Evolutionary conservation across 92 coral and sea anemone genomes (phyloP), one percentile per base, ranked within the genome.

Genomic region (Palythoa grandiflora): DNA sequence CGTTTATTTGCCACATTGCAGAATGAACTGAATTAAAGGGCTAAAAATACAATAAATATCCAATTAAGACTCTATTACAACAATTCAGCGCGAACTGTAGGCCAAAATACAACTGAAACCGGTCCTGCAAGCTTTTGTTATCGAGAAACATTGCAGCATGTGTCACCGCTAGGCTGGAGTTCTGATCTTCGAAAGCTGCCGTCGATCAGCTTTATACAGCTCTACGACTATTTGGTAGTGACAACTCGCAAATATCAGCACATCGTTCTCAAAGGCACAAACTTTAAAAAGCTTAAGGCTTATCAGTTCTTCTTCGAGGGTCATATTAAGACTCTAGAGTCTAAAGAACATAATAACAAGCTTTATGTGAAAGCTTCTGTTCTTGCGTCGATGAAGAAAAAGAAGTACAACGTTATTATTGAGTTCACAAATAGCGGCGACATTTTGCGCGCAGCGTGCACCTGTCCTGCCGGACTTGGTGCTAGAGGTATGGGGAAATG

Each of bases 291-390:
- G 70, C 85, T 87, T 39, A 87, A 90, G 85, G 63, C 78, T 63
- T 91, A 91, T 63, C 94, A 91, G 73, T 91, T 88, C 80, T 83
- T 91, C 78, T 83, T 87, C 48, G 90, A 90, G 78, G 91, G 91
- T 4, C 89, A 84, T 57, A 84, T 91, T 17, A 91, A 88, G 83
- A 53, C 52, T 53, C 73, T 91, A 84, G 89, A 88, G 88, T 57
- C 89, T 75, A 91, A 91, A 84, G 68, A 76, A 52, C 88, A 16
- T 73, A 51, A 73, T 61, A 88, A 88, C 78, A 71, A 77, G 78
- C 88, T 54, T 54, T 54, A 88, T 51, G 89, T 87, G 65, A 87
- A 88, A 78, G 87, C 10, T 11, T 11, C 81, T 48, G 90, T 85
- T 38, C 52, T 89, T 59, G 72, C 72, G 6, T 66, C 88, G 17